Evolutionary conservation across 2,888 invertebrate genomes (phyloP).

Genomic region (Phania funesta): DNA sequence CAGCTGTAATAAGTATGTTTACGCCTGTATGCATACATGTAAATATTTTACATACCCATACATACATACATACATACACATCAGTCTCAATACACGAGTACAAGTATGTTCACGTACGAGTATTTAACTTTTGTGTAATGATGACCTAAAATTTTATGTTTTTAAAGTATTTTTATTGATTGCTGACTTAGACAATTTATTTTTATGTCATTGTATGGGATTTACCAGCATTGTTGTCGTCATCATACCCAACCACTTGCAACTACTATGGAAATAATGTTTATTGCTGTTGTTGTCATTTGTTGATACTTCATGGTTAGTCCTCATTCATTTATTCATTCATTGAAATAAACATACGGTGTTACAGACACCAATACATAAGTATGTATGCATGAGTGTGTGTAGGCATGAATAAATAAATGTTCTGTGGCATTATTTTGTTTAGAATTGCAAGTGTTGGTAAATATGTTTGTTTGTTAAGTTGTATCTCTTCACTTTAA

Average conservation of each 20-base stretch:
- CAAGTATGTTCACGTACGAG: background rate
- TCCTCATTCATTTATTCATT: constrained; percentile 56
- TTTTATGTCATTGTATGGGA: constrained; percentile 67
- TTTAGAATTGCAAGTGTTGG: constrained; percentile 4
- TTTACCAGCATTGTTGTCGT: constrained; percentile 52
- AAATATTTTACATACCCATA: constrained; percentile 12
- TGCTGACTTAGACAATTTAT: constrained; percentile 68
- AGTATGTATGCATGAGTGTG: background rate
- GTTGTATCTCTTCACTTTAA: background rate
- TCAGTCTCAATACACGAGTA: background rate
- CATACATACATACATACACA: background rate
- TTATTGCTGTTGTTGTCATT: constrained; percentile 26
- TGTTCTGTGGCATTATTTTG: constrained; percentile 38
- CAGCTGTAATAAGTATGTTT: background rate
- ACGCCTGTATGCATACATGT: background rate
- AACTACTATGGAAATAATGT: background rate
- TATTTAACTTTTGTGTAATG: constrained; percentile 59
- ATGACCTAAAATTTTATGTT: constrained; percentile 67
- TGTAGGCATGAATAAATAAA: constrained; percentile 27
- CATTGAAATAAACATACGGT: background rate
- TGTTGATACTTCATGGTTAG: constrained; percentile 56
- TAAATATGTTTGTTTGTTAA: constrained; percentile 8
- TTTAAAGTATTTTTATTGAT: constrained; percentile 68
- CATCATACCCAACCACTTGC: constrained; percentile 33
- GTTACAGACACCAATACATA: background rate